phyloP scores from a whole-genome alignment of 1,140 invertebrate species.

The Drosophila hydei region DNA sequence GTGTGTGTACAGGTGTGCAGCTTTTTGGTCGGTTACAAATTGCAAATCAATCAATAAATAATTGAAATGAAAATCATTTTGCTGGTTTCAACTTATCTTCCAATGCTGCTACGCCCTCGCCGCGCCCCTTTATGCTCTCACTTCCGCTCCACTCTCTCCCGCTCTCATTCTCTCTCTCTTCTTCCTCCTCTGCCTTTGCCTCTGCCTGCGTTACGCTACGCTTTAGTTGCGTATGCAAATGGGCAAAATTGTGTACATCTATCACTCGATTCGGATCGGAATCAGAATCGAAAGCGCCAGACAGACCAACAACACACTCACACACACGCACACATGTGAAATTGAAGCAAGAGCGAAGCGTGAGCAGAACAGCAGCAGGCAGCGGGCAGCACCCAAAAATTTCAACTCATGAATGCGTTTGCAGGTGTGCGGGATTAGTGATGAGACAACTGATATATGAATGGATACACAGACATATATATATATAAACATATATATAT shows the following conservation, averaged over 20 bases:
- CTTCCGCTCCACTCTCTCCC: no score
- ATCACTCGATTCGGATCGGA: constrained; percentile 69
- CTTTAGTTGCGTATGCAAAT: constrained; percentile 75
- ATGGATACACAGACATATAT: not conserved
- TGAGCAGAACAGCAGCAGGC: no score
- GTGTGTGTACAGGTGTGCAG: constrained; percentile 69
- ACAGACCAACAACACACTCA: constrained; percentile 27
- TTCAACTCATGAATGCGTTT: constrained; percentile 44
- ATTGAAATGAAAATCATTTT: constrained; percentile 83
- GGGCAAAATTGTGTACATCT: constrained; percentile 78
- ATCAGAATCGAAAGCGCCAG: constrained; percentile 65
- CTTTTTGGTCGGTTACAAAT: constrained; percentile 81
- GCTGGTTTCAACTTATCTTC: constrained; percentile 80
- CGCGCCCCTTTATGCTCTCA: not conserved
- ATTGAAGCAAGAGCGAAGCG: not conserved
- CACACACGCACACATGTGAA: constrained; percentile 15
- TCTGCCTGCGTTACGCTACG: constrained; percentile 38
- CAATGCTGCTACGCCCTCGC: not conserved
- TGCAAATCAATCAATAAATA: constrained; percentile 82
- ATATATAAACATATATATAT: not conserved
- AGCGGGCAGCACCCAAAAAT: constrained; percentile 1
- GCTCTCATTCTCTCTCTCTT: not conserved
- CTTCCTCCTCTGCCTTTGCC: not conserved
- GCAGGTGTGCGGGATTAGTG: constrained; percentile 66
- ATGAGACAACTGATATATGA: constrained; percentile 50